A percentile compares a stretch with the other conserved stretches of the same genome.
Evolutionary conservation across 2,113 vertebrate genomes (phyloP).

Genomic region (Chaenogobius annularis): DNA sequence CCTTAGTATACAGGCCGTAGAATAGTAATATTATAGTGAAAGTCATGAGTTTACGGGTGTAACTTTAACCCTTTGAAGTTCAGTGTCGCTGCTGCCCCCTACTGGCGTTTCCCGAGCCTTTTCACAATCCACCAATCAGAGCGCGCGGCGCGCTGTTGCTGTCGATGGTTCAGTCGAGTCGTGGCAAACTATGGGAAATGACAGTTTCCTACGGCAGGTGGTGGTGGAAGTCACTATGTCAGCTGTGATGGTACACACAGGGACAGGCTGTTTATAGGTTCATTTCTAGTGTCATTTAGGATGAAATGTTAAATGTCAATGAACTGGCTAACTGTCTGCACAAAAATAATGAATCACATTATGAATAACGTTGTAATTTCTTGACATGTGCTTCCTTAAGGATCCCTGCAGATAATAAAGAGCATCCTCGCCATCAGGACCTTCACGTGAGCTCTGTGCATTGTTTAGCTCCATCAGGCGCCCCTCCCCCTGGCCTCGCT

Average conservation of each 20-base stretch:
- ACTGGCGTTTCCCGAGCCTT: conserved; percentile 11
- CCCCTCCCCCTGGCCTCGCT: conserved; percentile 46
- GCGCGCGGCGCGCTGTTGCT: conserved; percentile 53
- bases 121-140: conserved; percentile 54
- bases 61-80: conserved; percentile 23
- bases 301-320: not conserved
- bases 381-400: not conserved
- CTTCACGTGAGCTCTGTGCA: not conserved
- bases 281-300: not conserved
- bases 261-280: not conserved
- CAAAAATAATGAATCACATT: not conserved
- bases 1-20: not conserved
- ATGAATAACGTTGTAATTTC: not conserved
- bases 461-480: conserved; percentile 24
- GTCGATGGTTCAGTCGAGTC: conserved; percentile 58
- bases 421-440: not conserved
- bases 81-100: conserved; percentile 31
- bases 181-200: not conserved
- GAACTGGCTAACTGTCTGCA: not conserved
- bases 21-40: not conserved
- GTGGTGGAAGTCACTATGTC: not conserved
- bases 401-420: not conserved
- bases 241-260: not conserved
- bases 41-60: not conserved
- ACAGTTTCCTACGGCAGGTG: conserved; percentile 6